Base-by-base conservation (phyloP, 2,888 invertebrate species). In the Disparrhopalites patrizii region DNA sequence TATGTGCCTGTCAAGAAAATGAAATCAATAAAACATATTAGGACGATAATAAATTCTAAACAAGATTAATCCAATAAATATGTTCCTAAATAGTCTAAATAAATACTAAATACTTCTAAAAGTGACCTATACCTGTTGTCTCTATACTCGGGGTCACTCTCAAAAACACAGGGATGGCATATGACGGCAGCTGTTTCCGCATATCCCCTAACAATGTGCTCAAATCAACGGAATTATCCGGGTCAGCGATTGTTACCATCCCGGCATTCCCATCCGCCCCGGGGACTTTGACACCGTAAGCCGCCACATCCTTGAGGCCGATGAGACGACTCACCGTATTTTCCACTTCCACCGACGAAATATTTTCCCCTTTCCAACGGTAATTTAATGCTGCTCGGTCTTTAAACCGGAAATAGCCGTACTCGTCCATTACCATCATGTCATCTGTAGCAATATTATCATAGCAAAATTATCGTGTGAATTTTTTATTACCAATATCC, bases 261-360 rank as follows among this genome's bases (percentile, higher is more conserved):
- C 72, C 73, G 13, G 68, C 67, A 30, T 58, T 65, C 0, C 72
- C 73, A 67, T 73, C 73, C 1, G 66, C 52, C 28, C 63, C 58
- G 1, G 67, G 69, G 10, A 93, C 88, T 83, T 91, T 88, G 3
- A 98, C 96, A 10, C 99, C 99, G 77, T 93, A 98, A 4, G 94
- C 94, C 15, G 93, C 88, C 27, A 90, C 91, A 79, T 97, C 96
- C 76, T 88, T 86, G 76, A 93, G 89, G 67, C 86, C 85, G 3
- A 89, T 83, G 51, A 89, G 81, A 77, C 90, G 89, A 75, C 93
- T 93, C 52, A 97, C 85, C 73, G 92, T 87, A 7, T 89, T 93
- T 81, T 99, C 98, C 13, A 99, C 90, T 81, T 99, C 99, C 1
- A 93, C 90, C 1, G 99, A 98, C 47, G 95, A 95, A 2, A 99